These are phyloP conservation scores for Thymelicus acteon DNA, from an alignment of 2,888 invertebrate genomes.

Conservation along the genomic window DNA sequence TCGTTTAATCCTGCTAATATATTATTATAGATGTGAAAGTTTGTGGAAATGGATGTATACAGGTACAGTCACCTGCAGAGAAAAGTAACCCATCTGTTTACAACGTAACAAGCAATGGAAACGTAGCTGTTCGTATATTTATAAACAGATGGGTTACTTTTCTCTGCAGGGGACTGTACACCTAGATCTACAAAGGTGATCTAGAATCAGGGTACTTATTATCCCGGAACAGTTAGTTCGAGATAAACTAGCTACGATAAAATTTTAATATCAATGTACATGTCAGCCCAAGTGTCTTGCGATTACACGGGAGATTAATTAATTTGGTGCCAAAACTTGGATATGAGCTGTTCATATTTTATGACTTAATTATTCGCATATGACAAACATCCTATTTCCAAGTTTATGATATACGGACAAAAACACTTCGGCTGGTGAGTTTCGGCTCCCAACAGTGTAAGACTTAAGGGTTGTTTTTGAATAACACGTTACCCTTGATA, in stretches of 20 bases:
- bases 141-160: no score
- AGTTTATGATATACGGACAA: slow-evolving; percentile 38
- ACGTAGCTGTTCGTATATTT: no score
- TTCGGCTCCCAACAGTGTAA: background rate
- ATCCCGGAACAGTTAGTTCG: no score
- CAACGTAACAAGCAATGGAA: no score
- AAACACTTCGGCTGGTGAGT: slow-evolving; percentile 19
- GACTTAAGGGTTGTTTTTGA: slow-evolving; percentile 19
- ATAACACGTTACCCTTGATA: slow-evolving; percentile 15
- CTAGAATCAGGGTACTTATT: no score
- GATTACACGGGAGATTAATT: slow-evolving; percentile 18
- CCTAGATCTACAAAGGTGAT: no score
- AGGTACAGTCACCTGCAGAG: no score
- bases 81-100: no score
- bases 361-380: slow-evolving; percentile 36
- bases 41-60: no score
- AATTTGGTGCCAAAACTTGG: slow-evolving; percentile 31
- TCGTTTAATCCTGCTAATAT: no score
- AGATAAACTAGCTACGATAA: slow-evolving; percentile 1
- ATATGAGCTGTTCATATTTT: slow-evolving; percentile 35
- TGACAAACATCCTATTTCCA: slow-evolving; percentile 34
- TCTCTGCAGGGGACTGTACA: no score
- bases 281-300: slow-evolving; percentile 15
- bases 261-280: slow-evolving; percentile 15
- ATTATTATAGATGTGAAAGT: no score